Conservation (phyloP, 2,113 vertebrate genomes). For the Triplophysa dalaica region DNA sequence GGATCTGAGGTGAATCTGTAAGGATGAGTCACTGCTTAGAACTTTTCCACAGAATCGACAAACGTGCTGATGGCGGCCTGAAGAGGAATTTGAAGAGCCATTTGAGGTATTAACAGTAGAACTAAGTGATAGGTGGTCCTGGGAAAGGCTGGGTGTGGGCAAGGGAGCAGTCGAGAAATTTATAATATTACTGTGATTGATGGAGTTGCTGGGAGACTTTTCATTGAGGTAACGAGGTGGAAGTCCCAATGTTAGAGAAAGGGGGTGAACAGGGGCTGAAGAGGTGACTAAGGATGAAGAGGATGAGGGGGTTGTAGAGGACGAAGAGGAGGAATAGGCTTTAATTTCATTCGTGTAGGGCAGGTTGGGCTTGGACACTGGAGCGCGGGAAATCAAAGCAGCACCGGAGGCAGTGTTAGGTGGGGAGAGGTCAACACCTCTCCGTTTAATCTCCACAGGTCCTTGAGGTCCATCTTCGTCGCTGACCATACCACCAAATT, state of each 20-base stretch:
- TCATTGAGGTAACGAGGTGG: constrained; percentile 78
- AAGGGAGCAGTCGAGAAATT: constrained; percentile 66
- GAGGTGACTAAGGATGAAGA: constrained; percentile 64
- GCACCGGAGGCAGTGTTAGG: constrained; percentile 55
- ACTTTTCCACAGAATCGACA: constrained; percentile 90
- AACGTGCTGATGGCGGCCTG: constrained; percentile 76
- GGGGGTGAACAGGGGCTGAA: constrained; percentile 68
- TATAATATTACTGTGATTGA: constrained; percentile 63
- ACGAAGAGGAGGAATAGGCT: constrained; percentile 60
- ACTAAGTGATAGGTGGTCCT: constrained; percentile 67
- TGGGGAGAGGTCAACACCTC: constrained; percentile 61
- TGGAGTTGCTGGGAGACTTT: constrained; percentile 76
- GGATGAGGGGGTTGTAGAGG: constrained; percentile 57
- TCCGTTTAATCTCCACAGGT: constrained; percentile 59
- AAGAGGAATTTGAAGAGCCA: constrained; percentile 54
- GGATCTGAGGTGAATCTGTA: constrained; percentile 90
- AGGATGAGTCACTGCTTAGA: constrained; percentile 89
- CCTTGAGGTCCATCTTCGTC: constrained; percentile 71
- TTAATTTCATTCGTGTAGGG: constrained; percentile 62
- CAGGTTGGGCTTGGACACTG: constrained; percentile 66
- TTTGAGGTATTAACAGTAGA: constrained; percentile 62
- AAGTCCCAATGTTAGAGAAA: constrained; percentile 73
- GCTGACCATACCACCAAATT: constrained; percentile 77
- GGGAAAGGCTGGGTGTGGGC: constrained; percentile 63
- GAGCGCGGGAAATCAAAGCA: constrained; percentile 59